These are phyloP conservation scores for Irena cyanogastra DNA, from an alignment of 2,113 vertebrate species.

Conservation along the genomic window DNA sequence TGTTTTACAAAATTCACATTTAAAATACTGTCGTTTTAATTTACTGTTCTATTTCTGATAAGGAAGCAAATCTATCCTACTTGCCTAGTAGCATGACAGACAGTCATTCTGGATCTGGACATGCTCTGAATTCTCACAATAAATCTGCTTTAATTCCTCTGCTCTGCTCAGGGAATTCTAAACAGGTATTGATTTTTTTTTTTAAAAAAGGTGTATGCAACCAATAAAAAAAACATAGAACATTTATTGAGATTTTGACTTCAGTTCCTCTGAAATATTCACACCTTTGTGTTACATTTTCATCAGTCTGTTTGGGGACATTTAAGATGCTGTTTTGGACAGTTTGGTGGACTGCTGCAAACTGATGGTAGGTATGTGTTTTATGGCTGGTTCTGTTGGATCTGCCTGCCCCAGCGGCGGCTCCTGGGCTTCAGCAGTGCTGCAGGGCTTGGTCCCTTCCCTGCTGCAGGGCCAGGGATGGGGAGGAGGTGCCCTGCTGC, in stretches of 20 bases:
- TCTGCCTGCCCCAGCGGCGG: not conserved
- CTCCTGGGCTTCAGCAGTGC: not conserved
- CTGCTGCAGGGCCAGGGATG: accelerated
- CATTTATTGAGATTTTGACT: not conserved
- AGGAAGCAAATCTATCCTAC: not conserved
- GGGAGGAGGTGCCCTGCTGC: not conserved
- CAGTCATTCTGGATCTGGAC: not conserved
- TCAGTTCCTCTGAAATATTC: not conserved
- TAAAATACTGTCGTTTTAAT: not conserved
- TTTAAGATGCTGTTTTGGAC: not conserved
- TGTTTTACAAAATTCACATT: not conserved
- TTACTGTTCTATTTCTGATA: not conserved
- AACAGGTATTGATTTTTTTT: not conserved
- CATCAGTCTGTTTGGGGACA: not conserved
- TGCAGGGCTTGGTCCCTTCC: not conserved
- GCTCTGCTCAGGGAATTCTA: not conserved
- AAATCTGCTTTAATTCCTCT: not conserved
- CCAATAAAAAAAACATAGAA: not conserved
- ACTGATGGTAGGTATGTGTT: not conserved
- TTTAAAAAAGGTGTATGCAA: not conserved
- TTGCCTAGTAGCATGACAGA: not conserved
- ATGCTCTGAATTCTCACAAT: not conserved
- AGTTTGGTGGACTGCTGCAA: not conserved
- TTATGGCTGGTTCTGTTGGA: not conserved
- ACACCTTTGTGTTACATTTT: not conserved